Base-by-base conservation (phyloP, 2,888 invertebrate genomes). In the Tinea pellionella region DNA sequence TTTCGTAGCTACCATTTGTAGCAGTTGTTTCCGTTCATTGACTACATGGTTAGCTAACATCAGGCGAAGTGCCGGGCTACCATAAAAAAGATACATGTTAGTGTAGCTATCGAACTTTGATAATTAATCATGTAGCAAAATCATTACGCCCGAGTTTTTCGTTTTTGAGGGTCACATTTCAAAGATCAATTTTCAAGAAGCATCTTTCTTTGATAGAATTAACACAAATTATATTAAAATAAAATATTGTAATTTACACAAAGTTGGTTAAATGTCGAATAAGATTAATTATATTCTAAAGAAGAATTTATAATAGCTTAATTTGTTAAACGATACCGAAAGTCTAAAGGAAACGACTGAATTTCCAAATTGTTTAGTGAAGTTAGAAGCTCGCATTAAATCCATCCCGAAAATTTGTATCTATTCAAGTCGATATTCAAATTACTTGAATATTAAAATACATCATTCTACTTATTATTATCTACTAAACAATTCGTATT, bases 391-490 rank as follows among this genome's bases (percentile, higher is more conserved):
- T 29, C 24, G 15, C 12, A 24, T 55, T 55, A 55, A 55, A 55
- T 55, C 24, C 18, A 8, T 55, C 2, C 55, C 6, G 11, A 55
- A 55, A 47, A 19, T 55, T 18, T 55, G 2, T 3, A 55, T 55
- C 55, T 55, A 55, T 55, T 24, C 24, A 55, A 55, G n/a, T 55
- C 55, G 55, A 55, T 55, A 55, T 55, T 55, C 55, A 55, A 55
- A 55, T 55, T 55, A 15, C 16, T 18, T 47, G 47, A 47, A 47
- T 47, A 18, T 9, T 18, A 8, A 47, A 47, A 42, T 42, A 24
- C 6, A 24, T 24, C 6, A 24, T 6, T 3, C 6, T 6, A 6
- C 6, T 24, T 24, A 24, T 24, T 24, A 24, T 24, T 24, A 24
- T 24, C 24, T 24, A 24, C 24, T 24, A 24, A 24, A 24, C 24